Base-by-base conservation (phyloP, 1,140 invertebrate species). In the Steinernema feltiae region DNA sequence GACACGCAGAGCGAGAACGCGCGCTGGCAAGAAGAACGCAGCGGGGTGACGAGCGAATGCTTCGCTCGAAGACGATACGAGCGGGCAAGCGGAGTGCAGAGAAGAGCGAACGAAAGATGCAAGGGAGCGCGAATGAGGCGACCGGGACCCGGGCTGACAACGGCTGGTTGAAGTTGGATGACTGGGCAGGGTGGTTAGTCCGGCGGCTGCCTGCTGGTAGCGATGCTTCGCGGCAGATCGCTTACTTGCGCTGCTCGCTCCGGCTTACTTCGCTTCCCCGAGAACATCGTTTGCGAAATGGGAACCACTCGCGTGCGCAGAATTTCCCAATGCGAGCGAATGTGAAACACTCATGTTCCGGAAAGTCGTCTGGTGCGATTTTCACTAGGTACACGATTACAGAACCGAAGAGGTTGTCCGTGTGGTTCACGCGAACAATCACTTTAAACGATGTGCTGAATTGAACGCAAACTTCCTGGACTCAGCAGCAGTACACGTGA, bases 81-180 rank as follows among this genome's bases (percentile, higher is more conserved):
- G 53, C 53, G 53, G 35, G 53, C 53, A 63, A 63, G 53, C 53
- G 53, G 53, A 15, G 24, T 27, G 53, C 53, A 21, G 24, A 63
- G 53, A 63, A 63, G 53, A 63, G 53, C 53, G 53, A 63, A 63
- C 53, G 53, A 63, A 63, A 63, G 53, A 63, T 63, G 53, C 53
- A 27, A 63, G 53, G 15, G 53, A 27, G 15, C 53, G 53, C 53
- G 53, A 7, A 21, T 17, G 53, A 63, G 53, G 24, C 15, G 53
- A 63, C 53, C 41, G 41, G 53, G 53, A 63, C 53, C 53, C 15
- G 53, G 53, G 53, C 53, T 63, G 53, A 63, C 53, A 63, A 17
- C 53, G 53, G 53, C 53, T 63, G 53, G 12, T 63, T 21, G n/a
- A n/a, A n/a, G 53, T 15, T 3, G 24, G 53, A 63, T 63, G 53